phyloP scores from a whole-genome alignment of 2,888 invertebrate species.

The Cephus runcator region DNA sequence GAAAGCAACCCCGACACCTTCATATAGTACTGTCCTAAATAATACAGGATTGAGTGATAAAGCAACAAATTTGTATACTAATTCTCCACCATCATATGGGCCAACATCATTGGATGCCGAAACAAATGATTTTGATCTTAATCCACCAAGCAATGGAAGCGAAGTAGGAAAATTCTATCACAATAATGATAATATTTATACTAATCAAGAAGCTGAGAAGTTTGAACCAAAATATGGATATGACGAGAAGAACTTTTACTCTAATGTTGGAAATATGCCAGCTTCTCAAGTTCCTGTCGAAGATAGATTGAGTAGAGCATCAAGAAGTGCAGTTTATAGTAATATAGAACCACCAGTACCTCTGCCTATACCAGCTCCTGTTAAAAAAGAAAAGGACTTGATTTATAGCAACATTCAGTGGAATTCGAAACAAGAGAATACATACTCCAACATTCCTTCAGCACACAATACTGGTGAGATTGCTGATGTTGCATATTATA shows the following conservation, averaged over 20 bases:
- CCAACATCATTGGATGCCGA: conserved; percentile 39
- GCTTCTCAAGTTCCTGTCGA: conserved; percentile 52
- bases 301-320: conserved; percentile 45
- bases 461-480: conserved; percentile 47
- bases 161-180: conserved; percentile 50
- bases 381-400: conserved; percentile 65
- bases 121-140: conserved; percentile 56
- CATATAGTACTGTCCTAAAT: conserved; percentile 78
- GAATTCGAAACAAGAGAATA: conserved; percentile 65
- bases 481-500: background rate
- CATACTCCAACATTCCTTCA: conserved; percentile 71
- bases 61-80: conserved; percentile 56
- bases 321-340: conserved; percentile 59
- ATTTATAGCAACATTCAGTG: conserved; percentile 70
- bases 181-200: conserved; percentile 55
- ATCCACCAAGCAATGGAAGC: conserved; percentile 41
- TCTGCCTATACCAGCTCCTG: conserved; percentile 49
- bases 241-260: conserved; percentile 58
- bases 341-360: conserved; percentile 57
- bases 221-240: conserved; percentile 55
- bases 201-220: conserved; percentile 51
- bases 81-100: conserved; percentile 58
- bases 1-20: conserved; percentile 77
- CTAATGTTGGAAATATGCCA: conserved; percentile 58
- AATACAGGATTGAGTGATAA: conserved; percentile 61